Base-by-base conservation (phyloP, 1,140 invertebrate species). In the Medauroidea extradentata region DNA sequence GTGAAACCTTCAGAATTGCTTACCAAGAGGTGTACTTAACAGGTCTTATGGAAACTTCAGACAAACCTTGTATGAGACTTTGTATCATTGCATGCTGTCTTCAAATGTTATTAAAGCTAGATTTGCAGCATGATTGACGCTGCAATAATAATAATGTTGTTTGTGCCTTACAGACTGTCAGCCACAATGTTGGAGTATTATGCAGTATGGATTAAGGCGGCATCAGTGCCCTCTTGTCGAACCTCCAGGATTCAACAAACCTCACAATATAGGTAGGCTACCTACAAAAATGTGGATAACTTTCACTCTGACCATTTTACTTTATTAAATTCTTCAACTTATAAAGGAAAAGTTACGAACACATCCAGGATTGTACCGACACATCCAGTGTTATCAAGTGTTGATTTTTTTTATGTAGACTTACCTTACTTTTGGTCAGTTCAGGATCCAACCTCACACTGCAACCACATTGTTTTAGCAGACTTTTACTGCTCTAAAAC, bases 211-310 rank as follows among this genome's bases (percentile, higher is more conserved):
- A 3, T 16, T 48, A 1, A 24, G 48, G 27, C 19, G 27, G 14
- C 23, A 21, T 11, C 34, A 48, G n/a, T 51, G 43, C 14, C 56
- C 56, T 7, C 13, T 50, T 1, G 11, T 3, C 24, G 21, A 57
- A 7, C 44, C 56, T 21, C n/a, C 44, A 3, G 25, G 41, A 8
- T 29, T 38, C 42, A 14, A 9, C 44, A 49, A 49, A 16, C n/a
- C 21, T 16, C 56, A 57, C 56, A 57, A 57, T 25, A 7, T 57
- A 8, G 54, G 54, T 57, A 48, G 24, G n/a, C n/a, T n/a, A n/a
- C n/a, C n/a, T n/a, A n/a, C n/a, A n/a, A n/a, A n/a, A 18, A 2
- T 21, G 4, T n/a, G n/a, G n/a, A n/a, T n/a, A 13, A 46, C 43
- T 13, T 46, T 46, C 8, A 19, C 23, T 13, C 16, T 1, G 9